These are phyloP conservation scores for Leptinotarsa tumamoca DNA, from an alignment of 2,888 invertebrate species.

Conservation along the genomic window DNA sequence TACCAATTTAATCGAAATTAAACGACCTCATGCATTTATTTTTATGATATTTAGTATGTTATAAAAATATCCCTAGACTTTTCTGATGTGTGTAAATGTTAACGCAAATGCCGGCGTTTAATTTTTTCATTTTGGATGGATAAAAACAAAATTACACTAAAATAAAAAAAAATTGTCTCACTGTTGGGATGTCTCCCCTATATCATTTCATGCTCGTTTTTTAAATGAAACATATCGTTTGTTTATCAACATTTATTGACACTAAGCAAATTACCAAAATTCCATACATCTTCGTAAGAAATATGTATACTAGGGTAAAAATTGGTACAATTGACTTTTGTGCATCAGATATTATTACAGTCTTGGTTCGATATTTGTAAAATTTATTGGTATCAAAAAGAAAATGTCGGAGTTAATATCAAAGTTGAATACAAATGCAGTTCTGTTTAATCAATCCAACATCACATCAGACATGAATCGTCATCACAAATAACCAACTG, in stretches of 20 bases:
- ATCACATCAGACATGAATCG: too few relatives aligned
- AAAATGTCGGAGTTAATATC: background rate
- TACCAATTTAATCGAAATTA: too few relatives aligned
- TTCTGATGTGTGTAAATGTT: background rate
- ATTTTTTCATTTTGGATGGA: background rate
- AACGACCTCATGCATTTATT: too few relatives aligned
- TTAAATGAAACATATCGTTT: background rate
- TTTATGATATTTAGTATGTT: too few relatives aligned
- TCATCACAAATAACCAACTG: background rate
- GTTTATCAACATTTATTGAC: background rate
- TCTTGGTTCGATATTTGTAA: constrained; percentile 31
- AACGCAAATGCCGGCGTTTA: constrained; percentile 13
- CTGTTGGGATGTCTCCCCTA: too few relatives aligned
- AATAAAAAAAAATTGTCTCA: too few relatives aligned
- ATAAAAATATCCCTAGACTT: too few relatives aligned
- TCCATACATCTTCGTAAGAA: background rate
- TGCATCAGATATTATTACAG: constrained; percentile 37
- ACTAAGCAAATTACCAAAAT: constrained; percentile 1
- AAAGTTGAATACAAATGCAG: constrained; percentile 12
- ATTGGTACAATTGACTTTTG: constrained; percentile 45
- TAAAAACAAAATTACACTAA: too few relatives aligned
- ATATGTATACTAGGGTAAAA: constrained; percentile 25
- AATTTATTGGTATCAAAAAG: constrained; percentile 9
- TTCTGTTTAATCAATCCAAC: background rate
- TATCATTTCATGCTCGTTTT: background rate